A percentile compares a stretch with the other conserved stretches of the same genome.
Conservation (phyloP, 2,797 vertebrate species). For the Pantherophis alleghaniensis region DNA sequence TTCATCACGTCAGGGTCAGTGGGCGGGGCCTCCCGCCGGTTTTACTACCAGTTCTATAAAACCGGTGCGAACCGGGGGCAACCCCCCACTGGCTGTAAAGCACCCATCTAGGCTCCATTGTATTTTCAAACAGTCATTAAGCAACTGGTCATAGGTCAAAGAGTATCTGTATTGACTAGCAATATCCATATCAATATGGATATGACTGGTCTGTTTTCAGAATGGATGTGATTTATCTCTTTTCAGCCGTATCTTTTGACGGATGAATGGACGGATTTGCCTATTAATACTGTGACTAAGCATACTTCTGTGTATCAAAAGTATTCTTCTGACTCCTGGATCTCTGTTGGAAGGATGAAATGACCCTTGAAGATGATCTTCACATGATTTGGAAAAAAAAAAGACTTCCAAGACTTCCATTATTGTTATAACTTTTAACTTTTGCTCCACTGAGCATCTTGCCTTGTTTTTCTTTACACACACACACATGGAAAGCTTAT, state of each 20-base stretch:
- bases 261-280: too few species aligned
- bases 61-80: too few species aligned
- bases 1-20: too few species aligned
- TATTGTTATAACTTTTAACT: constrained; percentile 14
- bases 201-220: not conserved
- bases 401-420: constrained; percentile 41
- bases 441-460: not conserved
- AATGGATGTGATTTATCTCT: not conserved
- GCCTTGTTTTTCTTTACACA: constrained; percentile 9
- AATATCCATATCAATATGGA: not conserved
- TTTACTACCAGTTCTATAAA: too few species aligned
- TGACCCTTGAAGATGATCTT: not conserved
- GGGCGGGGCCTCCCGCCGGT: too few species aligned
- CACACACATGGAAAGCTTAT: constrained; percentile 48
- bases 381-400: not conserved
- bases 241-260: not conserved
- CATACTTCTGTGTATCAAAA: not conserved
- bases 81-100: not conserved
- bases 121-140: not conserved
- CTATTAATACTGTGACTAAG: not conserved
- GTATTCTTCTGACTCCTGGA: not conserved
- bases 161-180: not conserved
- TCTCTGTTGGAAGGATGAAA: not conserved
- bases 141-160: not conserved
- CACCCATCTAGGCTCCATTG: not conserved